Conservation (phyloP, 2,888 invertebrate genomes). For the Limenitis camilla region DNA sequence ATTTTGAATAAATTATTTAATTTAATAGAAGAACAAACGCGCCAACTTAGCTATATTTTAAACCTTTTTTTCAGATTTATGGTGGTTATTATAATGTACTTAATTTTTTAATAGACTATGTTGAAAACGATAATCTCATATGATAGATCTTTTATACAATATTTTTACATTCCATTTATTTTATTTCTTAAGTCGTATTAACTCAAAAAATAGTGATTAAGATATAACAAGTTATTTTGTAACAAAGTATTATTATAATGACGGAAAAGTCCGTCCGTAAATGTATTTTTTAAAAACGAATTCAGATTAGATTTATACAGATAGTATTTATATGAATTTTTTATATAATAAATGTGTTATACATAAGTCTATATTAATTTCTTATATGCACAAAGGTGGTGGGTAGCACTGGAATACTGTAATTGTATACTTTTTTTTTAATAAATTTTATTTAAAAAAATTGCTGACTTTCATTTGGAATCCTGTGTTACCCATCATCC, state of each 20-base stretch:
- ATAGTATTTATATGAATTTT: background rate
- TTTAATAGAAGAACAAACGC: too few relatives aligned
- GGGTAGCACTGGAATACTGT: conserved; percentile 49
- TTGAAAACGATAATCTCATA: too few relatives aligned
- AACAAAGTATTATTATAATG: background rate
- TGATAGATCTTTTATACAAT: background rate
- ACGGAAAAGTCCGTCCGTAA: too few relatives aligned
- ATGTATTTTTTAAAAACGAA: too few relatives aligned
- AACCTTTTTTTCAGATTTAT: too few relatives aligned
- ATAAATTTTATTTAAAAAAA: conserved; percentile 34
- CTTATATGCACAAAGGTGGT: conserved; percentile 47
- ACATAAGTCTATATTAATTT: background rate
- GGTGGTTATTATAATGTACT: too few relatives aligned
- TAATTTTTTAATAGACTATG: too few relatives aligned
- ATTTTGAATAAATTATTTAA: too few relatives aligned
- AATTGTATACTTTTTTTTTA: conserved; percentile 40
- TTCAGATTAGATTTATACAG: too few relatives aligned
- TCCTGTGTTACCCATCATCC: conserved; percentile 57
- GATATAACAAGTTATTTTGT: background rate
- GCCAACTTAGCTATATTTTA: too few relatives aligned
- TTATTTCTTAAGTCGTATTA: background rate
- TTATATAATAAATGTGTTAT: background rate
- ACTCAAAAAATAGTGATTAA: background rate
- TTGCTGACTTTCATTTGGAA: conserved; percentile 51
- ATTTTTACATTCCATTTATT: background rate